Conservation (phyloP, 1,140 invertebrate species). For the Drepana arcuata region DNA sequence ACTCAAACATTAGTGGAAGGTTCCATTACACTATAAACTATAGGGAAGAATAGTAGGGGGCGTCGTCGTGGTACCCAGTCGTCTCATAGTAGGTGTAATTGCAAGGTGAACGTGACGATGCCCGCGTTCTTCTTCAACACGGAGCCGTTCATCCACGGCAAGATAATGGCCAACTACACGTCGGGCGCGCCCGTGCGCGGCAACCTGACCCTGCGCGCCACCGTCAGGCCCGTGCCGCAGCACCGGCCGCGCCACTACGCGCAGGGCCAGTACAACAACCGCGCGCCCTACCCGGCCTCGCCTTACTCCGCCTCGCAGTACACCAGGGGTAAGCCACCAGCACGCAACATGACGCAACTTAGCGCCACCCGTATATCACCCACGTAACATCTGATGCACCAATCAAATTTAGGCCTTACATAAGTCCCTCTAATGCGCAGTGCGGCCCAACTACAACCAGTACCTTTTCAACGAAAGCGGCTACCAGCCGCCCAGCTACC, state of each 20-base stretch:
- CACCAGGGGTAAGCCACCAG: conserved; percentile 33
- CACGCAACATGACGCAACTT: too few relatives aligned
- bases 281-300: conserved; percentile 24
- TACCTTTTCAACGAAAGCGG: conserved; percentile 49
- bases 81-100: too few relatives aligned
- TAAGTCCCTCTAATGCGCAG: too few relatives aligned
- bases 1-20: too few relatives aligned
- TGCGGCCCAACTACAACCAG: conserved; percentile 47
- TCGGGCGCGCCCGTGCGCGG: conserved; percentile 87
- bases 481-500: conserved; percentile 23
- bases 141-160: conserved; percentile 85
- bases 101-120: conserved; percentile 94
- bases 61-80: too few relatives aligned
- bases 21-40: too few relatives aligned
- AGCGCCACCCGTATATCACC: too few relatives aligned
- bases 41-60: too few relatives aligned
- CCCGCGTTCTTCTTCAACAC: conserved; percentile 93
- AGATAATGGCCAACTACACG: conserved; percentile 94
- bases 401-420: too few relatives aligned
- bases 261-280: conserved; percentile 47
- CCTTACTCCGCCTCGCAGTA: conserved; percentile 34
- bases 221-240: conserved; percentile 78
- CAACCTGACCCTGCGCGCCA: conserved; percentile 89
- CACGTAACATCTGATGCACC: too few relatives aligned
- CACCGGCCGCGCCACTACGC: conserved; percentile 63